These are phyloP conservation scores for Grantiella picta DNA, from an alignment of 2,113 vertebrate genomes.

Conservation along the genomic window DNA sequence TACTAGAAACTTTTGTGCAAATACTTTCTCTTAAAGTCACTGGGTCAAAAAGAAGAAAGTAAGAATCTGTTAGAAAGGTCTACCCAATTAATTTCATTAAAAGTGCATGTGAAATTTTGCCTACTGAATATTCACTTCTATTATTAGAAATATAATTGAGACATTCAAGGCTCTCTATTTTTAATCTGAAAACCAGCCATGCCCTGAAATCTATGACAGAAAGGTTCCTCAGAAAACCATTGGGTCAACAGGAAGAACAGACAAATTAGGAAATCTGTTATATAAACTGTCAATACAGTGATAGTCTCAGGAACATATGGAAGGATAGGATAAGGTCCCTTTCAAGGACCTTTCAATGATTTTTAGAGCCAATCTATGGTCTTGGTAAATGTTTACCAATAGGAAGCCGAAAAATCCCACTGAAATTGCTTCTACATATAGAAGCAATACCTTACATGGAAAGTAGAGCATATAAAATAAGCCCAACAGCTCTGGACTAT, in stretches of 20 bases:
- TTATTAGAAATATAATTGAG: background rate
- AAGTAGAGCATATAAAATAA: background rate
- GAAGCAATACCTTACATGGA: background rate
- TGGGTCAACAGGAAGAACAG: background rate
- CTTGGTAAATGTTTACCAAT: background rate
- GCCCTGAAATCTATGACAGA: background rate
- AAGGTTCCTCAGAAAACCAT: background rate
- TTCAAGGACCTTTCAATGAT: background rate
- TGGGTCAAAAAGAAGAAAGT: background rate
- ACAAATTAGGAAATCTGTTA: background rate
- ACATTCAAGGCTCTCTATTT: background rate
- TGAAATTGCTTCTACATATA: background rate
- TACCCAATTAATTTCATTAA: background rate
- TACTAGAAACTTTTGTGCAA: background rate
- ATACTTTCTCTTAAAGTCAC: background rate
- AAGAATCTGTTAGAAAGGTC: background rate
- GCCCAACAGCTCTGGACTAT: background rate
- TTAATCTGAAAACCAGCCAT: background rate
- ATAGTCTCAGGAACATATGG: background rate
- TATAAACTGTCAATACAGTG: background rate
- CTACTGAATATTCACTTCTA: background rate
- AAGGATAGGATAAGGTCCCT: background rate
- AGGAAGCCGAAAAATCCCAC: background rate
- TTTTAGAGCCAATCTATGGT: background rate
- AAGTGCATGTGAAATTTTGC: background rate